These are phyloP conservation scores for roundworm (Caenorhabditis elegans) DNA, from an alignment of 1,140 invertebrate genomes.

Conservation along the genomic window DNA sequence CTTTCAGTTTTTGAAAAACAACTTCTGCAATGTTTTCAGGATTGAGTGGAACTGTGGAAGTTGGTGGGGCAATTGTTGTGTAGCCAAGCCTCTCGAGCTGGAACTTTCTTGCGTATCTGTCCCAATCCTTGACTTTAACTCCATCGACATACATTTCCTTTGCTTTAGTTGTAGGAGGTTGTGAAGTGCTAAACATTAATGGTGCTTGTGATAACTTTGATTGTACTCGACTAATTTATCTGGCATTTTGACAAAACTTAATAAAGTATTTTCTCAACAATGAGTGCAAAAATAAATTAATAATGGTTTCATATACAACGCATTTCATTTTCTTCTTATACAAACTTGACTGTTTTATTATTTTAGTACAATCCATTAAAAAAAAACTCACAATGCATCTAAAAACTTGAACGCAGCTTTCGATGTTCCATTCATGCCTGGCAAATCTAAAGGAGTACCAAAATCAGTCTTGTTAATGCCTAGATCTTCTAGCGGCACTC, in stretches of 20 bases:
- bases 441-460: background rate
- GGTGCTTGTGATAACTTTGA: background rate
- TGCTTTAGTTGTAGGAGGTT: background rate
- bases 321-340: too few relatives aligned
- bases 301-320: too few relatives aligned
- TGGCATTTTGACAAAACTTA: too few relatives aligned
- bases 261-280: too few relatives aligned
- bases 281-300: too few relatives aligned
- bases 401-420: background rate
- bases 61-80: conserved; percentile 16
- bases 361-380: background rate
- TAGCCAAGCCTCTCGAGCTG: background rate
- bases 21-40: conserved; percentile 5
- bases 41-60: background rate
- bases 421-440: background rate
- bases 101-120: conserved; percentile 9
- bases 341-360: too few relatives aligned
- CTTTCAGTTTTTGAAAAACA: background rate
- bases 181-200: background rate
- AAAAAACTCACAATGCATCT: background rate
- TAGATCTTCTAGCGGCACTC: conserved; percentile 48
- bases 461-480: conserved; percentile 50
- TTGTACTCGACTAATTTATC: too few relatives aligned
- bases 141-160: conserved; percentile 29
- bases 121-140: conserved; percentile 22